phyloP scores from a whole-genome alignment of 2,113 vertebrate genomes.

The Hyla sarda region DNA sequence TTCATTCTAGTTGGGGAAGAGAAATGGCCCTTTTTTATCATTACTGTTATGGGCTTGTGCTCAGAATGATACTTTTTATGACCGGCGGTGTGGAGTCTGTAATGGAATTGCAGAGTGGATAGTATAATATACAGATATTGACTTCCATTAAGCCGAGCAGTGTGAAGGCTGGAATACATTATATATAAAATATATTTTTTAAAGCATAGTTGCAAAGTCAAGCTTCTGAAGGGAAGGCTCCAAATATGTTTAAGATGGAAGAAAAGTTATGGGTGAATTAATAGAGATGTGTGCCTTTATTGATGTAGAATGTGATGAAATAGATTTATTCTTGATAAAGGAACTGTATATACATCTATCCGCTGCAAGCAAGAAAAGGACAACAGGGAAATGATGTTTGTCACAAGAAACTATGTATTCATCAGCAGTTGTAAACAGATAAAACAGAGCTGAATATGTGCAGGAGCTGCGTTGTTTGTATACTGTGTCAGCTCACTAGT shows the following conservation, averaged over 20 bases:
- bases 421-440: neutral
- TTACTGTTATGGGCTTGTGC: constrained; percentile 65
- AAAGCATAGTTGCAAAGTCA: constrained; percentile 60
- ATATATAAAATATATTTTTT: constrained; percentile 62
- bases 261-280: constrained; percentile 54
- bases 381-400: neutral
- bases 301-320: constrained; percentile 54
- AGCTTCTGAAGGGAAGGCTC: constrained; percentile 63
- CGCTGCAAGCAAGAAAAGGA: neutral
- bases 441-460: neutral
- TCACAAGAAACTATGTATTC: neutral
- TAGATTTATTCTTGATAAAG: neutral
- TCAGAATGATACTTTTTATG: constrained; percentile 71
- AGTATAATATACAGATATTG: constrained; percentile 71
- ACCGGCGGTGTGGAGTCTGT: constrained; percentile 66
- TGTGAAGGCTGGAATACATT: constrained; percentile 63
- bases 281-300: neutral
- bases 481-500: neutral
- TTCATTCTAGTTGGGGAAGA: constrained; percentile 71
- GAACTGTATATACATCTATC: neutral
- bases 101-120: constrained; percentile 72
- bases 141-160: constrained; percentile 69
- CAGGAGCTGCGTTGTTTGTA: neutral
- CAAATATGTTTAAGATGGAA: constrained; percentile 33
- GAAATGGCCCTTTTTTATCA: constrained; percentile 71